Conservation (phyloP, 2,113 vertebrate genomes). For the Pelvicachromis taeniatus region DNA sequence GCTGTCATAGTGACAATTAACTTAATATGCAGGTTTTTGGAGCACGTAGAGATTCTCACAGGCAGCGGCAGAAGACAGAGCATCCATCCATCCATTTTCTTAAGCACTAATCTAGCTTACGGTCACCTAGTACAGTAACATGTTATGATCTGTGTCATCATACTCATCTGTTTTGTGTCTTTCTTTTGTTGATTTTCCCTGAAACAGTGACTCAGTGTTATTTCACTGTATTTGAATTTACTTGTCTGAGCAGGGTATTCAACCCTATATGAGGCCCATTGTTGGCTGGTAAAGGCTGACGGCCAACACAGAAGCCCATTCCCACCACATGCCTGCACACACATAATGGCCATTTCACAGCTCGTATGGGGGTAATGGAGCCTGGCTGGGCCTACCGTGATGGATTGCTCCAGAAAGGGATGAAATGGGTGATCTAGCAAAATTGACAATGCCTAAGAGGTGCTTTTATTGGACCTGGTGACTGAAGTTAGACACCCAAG, state of each 20-base stretch:
- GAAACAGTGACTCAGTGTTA: neutral
- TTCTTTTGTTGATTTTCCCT: neutral
- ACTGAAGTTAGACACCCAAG: constrained; percentile 23
- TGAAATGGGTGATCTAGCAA: constrained; percentile 68
- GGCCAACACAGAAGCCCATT: constrained; percentile 34
- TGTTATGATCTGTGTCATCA: neutral
- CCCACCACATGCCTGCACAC: constrained; percentile 63
- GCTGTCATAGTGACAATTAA: neutral
- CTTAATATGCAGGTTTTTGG: neutral
- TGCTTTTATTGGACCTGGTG: constrained; percentile 37
- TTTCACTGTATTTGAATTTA: constrained; percentile 37
- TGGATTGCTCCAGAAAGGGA: constrained; percentile 66
- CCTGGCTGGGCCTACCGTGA: constrained; percentile 52
- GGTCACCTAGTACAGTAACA: neutral
- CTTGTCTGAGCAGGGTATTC: constrained; percentile 22
- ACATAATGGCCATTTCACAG: constrained; percentile 74
- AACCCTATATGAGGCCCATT: constrained; percentile 36
- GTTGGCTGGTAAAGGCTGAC: constrained; percentile 44
- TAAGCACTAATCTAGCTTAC: neutral
- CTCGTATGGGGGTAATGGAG: constrained; percentile 69
- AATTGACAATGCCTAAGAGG: constrained; percentile 59
- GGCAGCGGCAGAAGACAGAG: neutral
- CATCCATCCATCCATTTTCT: neutral
- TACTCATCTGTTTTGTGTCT: neutral
- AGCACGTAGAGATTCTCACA: neutral